phyloP scores from a whole-genome alignment of 2,797 vertebrate genomes.

The Champsocephalus gunnari region DNA sequence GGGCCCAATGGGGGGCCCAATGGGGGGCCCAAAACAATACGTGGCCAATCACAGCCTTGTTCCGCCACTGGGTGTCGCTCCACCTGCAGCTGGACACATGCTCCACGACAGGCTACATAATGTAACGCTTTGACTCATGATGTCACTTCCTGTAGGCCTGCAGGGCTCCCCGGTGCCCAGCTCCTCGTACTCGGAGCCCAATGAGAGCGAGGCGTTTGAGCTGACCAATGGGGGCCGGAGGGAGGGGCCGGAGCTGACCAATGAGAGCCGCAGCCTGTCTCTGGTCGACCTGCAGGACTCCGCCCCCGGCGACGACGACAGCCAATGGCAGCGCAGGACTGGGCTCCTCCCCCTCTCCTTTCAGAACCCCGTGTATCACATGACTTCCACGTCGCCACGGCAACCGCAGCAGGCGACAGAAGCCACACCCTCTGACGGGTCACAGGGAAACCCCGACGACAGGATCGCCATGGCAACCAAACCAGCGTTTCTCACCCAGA shows the following conservation, averaged over 20 bases:
- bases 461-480: conserved; percentile 78
- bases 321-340: conserved; percentile 89
- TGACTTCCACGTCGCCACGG: conserved; percentile 85
- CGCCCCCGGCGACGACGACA: conserved; percentile 87
- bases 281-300: conserved; percentile 94
- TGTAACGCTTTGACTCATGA: conserved; percentile 11
- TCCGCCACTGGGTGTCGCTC: too few relatives aligned
- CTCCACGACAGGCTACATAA: too few relatives aligned
- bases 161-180: conserved; percentile 92
- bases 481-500: conserved; percentile 86
- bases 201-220: conserved; percentile 89
- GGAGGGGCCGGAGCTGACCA: conserved; percentile 85
- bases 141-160: conserved; percentile 77
- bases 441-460: conserved; percentile 90
- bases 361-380: conserved; percentile 96
- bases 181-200: conserved; percentile 93
- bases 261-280: conserved; percentile 93
- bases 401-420: conserved; percentile 75
- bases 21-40: too few relatives aligned
- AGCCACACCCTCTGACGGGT: conserved; percentile 86
- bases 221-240: conserved; percentile 89
- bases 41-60: too few relatives aligned
- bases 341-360: conserved; percentile 94
- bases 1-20: too few relatives aligned
- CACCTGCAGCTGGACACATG: too few relatives aligned